Percentiles rank a stretch among this genome's conserved stretches.
Evolutionary conservation across 2,888 invertebrate species (phyloP).

Genomic region (Mechanitis mazaeus): DNA sequence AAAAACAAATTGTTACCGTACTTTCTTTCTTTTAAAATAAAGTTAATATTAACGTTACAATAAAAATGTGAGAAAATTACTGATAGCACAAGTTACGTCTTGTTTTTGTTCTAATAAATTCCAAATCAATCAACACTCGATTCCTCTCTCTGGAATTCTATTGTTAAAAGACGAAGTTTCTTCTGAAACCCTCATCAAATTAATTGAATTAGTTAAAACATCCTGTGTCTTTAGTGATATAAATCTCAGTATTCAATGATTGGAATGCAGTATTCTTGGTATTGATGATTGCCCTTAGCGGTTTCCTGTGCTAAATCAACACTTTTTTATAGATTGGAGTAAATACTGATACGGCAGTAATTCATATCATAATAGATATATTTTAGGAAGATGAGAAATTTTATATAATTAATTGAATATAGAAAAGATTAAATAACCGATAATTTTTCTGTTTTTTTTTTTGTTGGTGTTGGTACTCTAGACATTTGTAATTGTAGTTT

Average conservation of each 20-base stretch:
- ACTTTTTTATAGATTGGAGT: slow-evolving; percentile 45
- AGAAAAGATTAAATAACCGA: no score
- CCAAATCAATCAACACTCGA: background rate
- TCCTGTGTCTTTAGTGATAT: slow-evolving; percentile 14
- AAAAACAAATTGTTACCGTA: background rate
- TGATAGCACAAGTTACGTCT: background rate
- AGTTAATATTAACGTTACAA: background rate
- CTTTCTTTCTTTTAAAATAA: background rate
- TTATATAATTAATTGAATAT: no score
- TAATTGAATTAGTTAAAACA: slow-evolving; percentile 14
- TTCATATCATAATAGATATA: no score
- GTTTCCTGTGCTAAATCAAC: slow-evolving; percentile 66
- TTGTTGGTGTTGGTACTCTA: background rate
- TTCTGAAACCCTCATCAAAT: slow-evolving; percentile 2
- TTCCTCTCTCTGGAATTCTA: background rate
- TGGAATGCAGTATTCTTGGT: slow-evolving; percentile 44
- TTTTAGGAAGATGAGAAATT: no score
- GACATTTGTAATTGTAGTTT: background rate
- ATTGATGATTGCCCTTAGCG: slow-evolving; percentile 61
- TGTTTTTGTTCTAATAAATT: slow-evolving; percentile 9
- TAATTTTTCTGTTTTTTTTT: background rate
- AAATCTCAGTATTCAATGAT: slow-evolving; percentile 32
- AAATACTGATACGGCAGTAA: background rate
- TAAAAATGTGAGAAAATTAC: background rate
- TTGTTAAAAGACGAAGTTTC: background rate